These are phyloP conservation scores for Drepanosiphum platanoidis DNA, from an alignment of 2,888 invertebrate species.

Conservation along the genomic window DNA sequence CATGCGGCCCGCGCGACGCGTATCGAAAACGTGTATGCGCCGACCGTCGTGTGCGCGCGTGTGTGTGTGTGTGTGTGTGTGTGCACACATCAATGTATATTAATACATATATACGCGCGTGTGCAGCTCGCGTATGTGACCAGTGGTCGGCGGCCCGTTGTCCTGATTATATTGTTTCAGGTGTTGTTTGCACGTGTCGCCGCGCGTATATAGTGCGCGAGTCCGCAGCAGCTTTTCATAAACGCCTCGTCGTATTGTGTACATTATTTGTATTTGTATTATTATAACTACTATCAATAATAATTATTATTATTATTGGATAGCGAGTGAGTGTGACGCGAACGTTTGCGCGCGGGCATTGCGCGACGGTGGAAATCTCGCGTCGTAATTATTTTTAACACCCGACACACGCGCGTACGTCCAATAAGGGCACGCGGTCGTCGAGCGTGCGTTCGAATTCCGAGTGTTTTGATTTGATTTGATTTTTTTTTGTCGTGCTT, in stretches of 20 bases:
- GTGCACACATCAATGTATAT: neutral
- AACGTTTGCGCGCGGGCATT: neutral
- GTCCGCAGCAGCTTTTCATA: neutral
- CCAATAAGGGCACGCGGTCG: neutral
- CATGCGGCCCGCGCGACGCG: neutral
- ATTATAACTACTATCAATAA: too few relatives aligned
- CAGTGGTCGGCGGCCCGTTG: conserved; percentile 54
- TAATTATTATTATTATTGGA: too few relatives aligned
- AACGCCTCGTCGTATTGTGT: too few relatives aligned
- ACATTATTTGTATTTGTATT: too few relatives aligned
- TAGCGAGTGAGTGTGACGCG: neutral
- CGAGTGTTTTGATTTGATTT: conserved; percentile 14
- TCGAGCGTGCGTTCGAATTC: conserved; percentile 22
- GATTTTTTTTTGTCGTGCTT: too few relatives aligned
- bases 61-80: neutral
- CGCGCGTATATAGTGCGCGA: neutral
- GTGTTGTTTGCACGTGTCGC: neutral
- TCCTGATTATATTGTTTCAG: conserved; percentile 47
- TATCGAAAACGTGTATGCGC: too few relatives aligned
- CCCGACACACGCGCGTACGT: neutral
- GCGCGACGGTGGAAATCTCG: too few relatives aligned
- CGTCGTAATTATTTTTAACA: neutral
- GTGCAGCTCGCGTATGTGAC: conserved; percentile 12
- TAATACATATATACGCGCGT: too few relatives aligned
- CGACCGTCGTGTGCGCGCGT: neutral